Base-by-base conservation (phyloP, 2,797 vertebrate genomes). In the Monodelphis domestica region DNA sequence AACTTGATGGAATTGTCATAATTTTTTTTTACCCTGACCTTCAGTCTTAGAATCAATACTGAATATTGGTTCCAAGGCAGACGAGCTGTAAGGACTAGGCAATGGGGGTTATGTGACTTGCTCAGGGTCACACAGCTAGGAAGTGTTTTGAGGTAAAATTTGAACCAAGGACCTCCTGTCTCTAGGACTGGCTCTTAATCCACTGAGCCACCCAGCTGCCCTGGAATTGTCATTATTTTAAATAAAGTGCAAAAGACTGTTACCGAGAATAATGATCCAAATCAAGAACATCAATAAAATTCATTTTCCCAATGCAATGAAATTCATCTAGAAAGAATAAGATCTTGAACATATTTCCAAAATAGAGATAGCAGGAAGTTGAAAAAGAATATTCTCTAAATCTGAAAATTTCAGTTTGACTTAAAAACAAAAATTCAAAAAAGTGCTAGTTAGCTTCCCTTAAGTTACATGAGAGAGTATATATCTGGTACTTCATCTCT, bases 351-450 rank as follows among this genome's bases (percentile, higher is more conserved):
- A 29, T 92, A 89, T 78, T 92, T 26, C 53, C 84, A 78, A 52
- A 94, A 50, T 92, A 90, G 3, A 93, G 4, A 21, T 63, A 53
- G 52, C 54, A 87, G 89, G 93, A 70, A 91, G 90, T 87, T 87
- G 29, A 89, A 91, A 93, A 91, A 91, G 6, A 53, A 50, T 55
- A 59, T 53, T 38, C 57, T 91, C 1, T 45, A 87, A 56, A 87
- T 91, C 38, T 21, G 5, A 29, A 57, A 53, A 29, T 78, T 90
- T 87, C 56, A 87, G 33, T 45, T 54, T 70, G 28, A 17, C 63
- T 95, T 87, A 89, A 93, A 70, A 38, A 9, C n/a, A 38, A 70
- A 70, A 70, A 70, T 9, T 38, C 17, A 70, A 21, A 10, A 70
- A 92, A 59, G n/a, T 59, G 78, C 5, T 54, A 12, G 63, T 88